A percentile compares a stretch with the other conserved stretches of the same genome.
These are phyloP conservation scores for Apogon talboti DNA, from an alignment of 2,797 vertebrate species.

Conservation along the genomic window DNA sequence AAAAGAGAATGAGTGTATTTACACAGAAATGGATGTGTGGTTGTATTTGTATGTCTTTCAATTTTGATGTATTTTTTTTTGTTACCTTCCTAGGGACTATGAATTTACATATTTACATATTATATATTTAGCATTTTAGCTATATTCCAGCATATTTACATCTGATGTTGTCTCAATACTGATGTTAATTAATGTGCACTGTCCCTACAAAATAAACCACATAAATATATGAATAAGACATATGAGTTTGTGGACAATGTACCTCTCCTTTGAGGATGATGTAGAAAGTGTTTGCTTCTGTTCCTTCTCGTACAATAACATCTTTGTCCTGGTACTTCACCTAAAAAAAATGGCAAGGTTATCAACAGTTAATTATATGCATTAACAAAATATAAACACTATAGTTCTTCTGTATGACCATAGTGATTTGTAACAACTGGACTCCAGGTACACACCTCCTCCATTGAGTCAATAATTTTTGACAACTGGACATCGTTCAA, in stretches of 20 bases:
- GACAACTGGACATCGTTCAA: conserved; percentile 84
- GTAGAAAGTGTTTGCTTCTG: conserved; percentile 86
- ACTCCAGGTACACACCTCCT: conserved; percentile 79
- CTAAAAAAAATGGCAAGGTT: conserved; percentile 48
- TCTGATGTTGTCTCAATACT: no score
- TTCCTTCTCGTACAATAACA: conserved; percentile 85
- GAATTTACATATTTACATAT: no score
- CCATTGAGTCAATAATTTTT: conserved; percentile 88
- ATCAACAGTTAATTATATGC: neutral
- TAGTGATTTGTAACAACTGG: neutral
- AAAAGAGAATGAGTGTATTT: neutral
- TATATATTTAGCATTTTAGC: no score
- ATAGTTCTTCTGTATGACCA: neutral
- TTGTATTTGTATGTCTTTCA: no score
- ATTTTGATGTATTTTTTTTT: no score
- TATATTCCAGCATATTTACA: no score
- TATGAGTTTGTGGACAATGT: neutral
- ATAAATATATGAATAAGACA: neutral
- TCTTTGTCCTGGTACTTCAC: conserved; percentile 85
- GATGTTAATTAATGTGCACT: no score
- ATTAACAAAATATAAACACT: neutral
- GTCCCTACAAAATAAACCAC: no score
- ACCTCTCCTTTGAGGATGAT: conserved; percentile 89
- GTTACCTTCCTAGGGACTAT: no score
- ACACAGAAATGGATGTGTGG: neutral